Evolutionary conservation across 37 sponge, comb jelly and placozoan genomes (phyloP).

Genomic region (Spongilla lacustris): DNA sequence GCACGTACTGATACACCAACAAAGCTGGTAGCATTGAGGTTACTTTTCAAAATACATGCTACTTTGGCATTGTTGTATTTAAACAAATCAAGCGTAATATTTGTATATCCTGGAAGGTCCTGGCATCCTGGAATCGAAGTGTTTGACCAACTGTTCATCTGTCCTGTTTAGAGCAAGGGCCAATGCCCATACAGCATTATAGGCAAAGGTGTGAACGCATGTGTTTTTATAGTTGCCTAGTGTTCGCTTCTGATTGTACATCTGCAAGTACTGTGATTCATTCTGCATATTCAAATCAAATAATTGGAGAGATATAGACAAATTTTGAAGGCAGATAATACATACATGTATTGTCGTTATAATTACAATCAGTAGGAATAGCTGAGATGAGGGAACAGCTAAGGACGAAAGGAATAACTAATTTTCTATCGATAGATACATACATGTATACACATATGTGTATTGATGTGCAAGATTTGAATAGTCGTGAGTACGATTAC

Average conservation of each 20-base stretch:
- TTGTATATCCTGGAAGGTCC: not conserved
- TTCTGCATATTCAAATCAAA: not conserved
- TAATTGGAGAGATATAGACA: too few species aligned
- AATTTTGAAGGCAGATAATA: too few species aligned
- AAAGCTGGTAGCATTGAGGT: not conserved
- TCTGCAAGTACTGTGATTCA: not conserved
- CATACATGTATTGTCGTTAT: too few species aligned
- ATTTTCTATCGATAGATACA: too few species aligned
- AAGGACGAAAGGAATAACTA: too few species aligned
- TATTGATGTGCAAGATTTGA: too few species aligned
- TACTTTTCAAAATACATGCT: not conserved
- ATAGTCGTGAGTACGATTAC: too few species aligned
- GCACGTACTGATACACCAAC: not conserved
- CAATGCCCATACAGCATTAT: slow-evolving; percentile 20
- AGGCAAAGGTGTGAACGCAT: not conserved
- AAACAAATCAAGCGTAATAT: not conserved
- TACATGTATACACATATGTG: too few species aligned
- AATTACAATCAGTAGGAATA: too few species aligned
- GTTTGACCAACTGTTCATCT: not conserved
- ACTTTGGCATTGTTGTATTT: not conserved
- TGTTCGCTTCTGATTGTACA: not conserved
- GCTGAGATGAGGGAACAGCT: too few species aligned
- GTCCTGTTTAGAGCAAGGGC: slow-evolving; percentile 14
- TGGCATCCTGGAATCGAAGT: not conserved
- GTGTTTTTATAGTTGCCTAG: not conserved